A percentile compares a stretch with the other conserved stretches of the same genome.
Conservation (phyloP, 2,113 vertebrate species). For the Antigone vipio region DNA sequence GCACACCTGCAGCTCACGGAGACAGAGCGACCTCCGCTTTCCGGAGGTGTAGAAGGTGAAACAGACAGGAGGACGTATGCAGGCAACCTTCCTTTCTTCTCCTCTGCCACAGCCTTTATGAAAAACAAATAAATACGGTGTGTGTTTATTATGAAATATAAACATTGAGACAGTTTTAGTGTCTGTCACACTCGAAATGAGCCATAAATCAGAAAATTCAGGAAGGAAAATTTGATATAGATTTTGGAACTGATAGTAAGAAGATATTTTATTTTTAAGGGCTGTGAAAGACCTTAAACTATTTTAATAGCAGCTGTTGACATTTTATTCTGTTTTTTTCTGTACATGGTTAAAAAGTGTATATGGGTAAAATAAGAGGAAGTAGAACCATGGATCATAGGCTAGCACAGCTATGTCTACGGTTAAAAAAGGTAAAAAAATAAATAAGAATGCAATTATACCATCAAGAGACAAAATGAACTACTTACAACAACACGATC, state of each 20-base stretch:
- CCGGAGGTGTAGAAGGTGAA: not conserved
- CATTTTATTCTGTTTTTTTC: not conserved
- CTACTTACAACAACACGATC: not conserved
- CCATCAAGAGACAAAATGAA: not conserved
- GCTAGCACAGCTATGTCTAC: not conserved
- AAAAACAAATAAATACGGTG: not conserved
- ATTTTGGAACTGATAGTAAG: not conserved
- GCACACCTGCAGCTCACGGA: not conserved
- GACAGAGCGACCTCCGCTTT: rapidly evolving
- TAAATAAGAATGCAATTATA: not conserved
- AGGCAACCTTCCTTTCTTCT: not conserved
- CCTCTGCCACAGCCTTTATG: not conserved
- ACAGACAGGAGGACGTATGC: not conserved
- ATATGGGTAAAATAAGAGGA: not conserved
- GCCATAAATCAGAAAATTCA: not conserved
- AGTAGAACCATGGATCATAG: not conserved
- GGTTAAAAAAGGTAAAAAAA: not conserved
- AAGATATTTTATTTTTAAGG: not conserved
- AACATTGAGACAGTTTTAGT: not conserved
- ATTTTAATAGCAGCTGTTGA: not conserved
- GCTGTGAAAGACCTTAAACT: not conserved
- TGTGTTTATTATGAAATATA: not conserved
- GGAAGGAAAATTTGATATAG: not conserved
- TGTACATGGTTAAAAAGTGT: not conserved
- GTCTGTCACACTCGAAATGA: not conserved